These are phyloP conservation scores for Chascanopsetta lugubris DNA, from an alignment of 2,113 vertebrate species.

Conservation along the genomic window DNA sequence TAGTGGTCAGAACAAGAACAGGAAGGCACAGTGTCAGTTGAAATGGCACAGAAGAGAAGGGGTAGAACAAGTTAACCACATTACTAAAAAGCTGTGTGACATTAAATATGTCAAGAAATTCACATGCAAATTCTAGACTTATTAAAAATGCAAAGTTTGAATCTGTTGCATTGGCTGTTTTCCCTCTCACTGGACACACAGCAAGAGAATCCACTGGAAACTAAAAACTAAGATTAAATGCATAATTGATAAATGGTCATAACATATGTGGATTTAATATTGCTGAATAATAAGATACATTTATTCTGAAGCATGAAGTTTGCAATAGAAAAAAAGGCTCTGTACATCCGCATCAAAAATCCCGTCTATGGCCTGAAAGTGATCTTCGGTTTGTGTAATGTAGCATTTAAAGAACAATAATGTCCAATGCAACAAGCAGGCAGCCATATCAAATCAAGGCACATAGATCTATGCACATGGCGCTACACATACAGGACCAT, in stretches of 20 bases:
- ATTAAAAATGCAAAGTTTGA: constrained; percentile 44
- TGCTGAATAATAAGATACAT: constrained; percentile 42
- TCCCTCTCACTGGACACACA: constrained; percentile 41
- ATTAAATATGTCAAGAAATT: constrained; percentile 33
- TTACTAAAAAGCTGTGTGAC: constrained; percentile 42
- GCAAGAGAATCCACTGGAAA: constrained; percentile 37
- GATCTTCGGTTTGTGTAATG: constrained; percentile 21
- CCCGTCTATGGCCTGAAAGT: constrained; percentile 35
- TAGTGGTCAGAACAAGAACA: constrained; percentile 68
- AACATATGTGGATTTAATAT: constrained; percentile 43
- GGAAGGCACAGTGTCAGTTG: constrained; percentile 79
- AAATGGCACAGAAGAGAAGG: constrained; percentile 69
- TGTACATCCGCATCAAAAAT: constrained; percentile 60
- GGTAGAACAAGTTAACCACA: constrained; percentile 39
- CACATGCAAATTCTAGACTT: constrained; percentile 68
- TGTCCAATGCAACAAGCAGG: constrained; percentile 71
- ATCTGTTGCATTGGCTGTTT: constrained; percentile 40
- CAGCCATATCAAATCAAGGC: constrained; percentile 78
- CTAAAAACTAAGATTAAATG: constrained; percentile 53
- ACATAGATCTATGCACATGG: constrained; percentile 74
- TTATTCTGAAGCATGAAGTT: constrained; percentile 22
- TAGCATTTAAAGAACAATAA: constrained; percentile 57
- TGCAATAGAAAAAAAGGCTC: constrained; percentile 50
- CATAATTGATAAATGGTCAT: constrained; percentile 54
- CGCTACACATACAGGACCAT: constrained; percentile 65